Percentiles rank a stretch among this genome's conserved stretches.
Conservation (phyloP, 2,888 invertebrate genomes). For the Antheraea yamamai region DNA sequence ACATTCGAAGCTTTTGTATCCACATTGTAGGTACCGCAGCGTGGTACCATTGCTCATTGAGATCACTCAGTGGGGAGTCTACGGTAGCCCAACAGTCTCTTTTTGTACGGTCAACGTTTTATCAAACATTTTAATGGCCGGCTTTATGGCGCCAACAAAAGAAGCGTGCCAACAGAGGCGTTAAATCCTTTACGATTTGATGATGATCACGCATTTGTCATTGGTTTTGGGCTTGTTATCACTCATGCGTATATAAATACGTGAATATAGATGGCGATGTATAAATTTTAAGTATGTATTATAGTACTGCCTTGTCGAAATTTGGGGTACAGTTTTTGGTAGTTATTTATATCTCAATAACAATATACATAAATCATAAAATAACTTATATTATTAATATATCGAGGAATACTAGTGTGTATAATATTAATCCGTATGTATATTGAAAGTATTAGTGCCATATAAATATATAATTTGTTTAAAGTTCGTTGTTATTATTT, state of each 20-base stretch:
- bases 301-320: neutral
- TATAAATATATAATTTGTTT: neutral
- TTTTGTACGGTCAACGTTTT: slow-evolving; percentile 77
- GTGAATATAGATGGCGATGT: slow-evolving; percentile 6
- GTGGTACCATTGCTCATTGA: slow-evolving; percentile 67
- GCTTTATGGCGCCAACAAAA: slow-evolving; percentile 79
- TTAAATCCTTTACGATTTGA: slow-evolving; percentile 82
- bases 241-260: slow-evolving; percentile 50
- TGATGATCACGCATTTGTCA: slow-evolving; percentile 78
- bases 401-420: neutral
- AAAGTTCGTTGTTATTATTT: neutral
- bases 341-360: neutral
- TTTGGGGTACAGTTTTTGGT: neutral
- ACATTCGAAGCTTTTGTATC: slow-evolving; percentile 55
- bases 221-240: slow-evolving; percentile 55
- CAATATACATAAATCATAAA: neutral
- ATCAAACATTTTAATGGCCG: slow-evolving; percentile 81
- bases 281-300: neutral
- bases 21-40: slow-evolving; percentile 64
- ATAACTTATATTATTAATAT: neutral
- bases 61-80: slow-evolving; percentile 70
- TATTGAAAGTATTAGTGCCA: neutral
- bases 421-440: neutral
- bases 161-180: slow-evolving; percentile 81
- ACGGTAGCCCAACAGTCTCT: slow-evolving; percentile 75